Percentiles rank a stretch among this genome's conserved stretches.
phyloP scores from a whole-genome alignment of 2,888 invertebrate species.

The Pristionchus exspectatus region DNA sequence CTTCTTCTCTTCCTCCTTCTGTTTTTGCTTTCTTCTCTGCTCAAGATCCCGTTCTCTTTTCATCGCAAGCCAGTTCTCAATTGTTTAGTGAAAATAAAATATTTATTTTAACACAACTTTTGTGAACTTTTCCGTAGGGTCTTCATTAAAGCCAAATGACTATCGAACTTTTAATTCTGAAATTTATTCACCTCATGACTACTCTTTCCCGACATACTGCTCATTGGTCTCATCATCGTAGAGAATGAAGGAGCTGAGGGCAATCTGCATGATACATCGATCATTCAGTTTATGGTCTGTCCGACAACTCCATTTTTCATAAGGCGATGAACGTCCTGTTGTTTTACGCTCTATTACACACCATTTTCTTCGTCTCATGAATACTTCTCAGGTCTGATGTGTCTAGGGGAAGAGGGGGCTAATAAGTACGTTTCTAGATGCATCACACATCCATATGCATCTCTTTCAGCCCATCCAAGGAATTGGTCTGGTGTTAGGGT shows the following conservation, averaged over 20 bases:
- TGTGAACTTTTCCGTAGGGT: not conserved
- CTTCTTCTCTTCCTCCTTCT: constrained; percentile 38
- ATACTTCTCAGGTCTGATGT: not conserved
- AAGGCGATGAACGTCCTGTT: not conserved
- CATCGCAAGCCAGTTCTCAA: constrained; percentile 35
- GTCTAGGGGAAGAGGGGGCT: not conserved
- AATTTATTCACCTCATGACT: constrained; percentile 37
- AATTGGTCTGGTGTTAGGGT: not conserved
- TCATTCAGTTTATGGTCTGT: not conserved
- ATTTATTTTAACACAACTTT: not conserved
- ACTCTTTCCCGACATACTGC: constrained; percentile 47
- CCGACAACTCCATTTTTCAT: not conserved
- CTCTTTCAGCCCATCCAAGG: not conserved
- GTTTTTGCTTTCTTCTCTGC: constrained; percentile 22
- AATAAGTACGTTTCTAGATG: not conserved
- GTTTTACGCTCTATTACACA: not conserved
- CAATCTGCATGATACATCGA: not conserved
- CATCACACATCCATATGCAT: not conserved
- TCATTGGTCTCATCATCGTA: constrained; percentile 42
- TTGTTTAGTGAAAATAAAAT: not conserved
- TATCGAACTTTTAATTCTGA: not conserved
- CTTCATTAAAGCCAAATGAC: not conserved
- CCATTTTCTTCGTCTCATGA: not conserved
- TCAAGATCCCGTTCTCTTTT: constrained; percentile 35
- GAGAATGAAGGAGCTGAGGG: not conserved